Evolutionary conservation across 2,888 invertebrate genomes (phyloP).

Genomic region (Empis livida): DNA sequence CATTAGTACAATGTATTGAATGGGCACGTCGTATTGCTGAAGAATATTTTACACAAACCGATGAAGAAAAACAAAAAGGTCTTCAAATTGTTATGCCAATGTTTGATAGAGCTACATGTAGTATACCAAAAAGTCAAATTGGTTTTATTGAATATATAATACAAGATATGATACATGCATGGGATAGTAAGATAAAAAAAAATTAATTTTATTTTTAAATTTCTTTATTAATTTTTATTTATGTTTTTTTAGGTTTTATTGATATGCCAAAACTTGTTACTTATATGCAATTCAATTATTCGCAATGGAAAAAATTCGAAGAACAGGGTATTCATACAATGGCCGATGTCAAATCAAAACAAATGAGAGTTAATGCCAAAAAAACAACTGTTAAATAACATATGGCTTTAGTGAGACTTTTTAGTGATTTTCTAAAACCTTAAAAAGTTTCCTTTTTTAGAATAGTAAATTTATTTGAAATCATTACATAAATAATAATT

Average conservation of each 20-base stretch:
- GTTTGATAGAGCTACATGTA: conserved; percentile 89
- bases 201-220: not conserved
- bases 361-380: conserved; percentile 26
- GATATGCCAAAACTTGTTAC: conserved; percentile 84
- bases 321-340: conserved; percentile 62
- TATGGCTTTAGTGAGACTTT: conserved; percentile 30
- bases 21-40: conserved; percentile 92
- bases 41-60: conserved; percentile 96
- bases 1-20: conserved; percentile 68
- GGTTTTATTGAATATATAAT: conserved; percentile 97
- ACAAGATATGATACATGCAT: conserved; percentile 94
- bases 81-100: conserved; percentile 97
- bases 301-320: conserved; percentile 79
- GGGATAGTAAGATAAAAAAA: conserved; percentile 58
- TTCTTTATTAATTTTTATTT: not conserved
- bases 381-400: conserved; percentile 30
- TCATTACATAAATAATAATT: no score
- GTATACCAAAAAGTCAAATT: conserved; percentile 94
- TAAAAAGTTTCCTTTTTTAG: not conserved
- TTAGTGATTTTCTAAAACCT: conserved; percentile 29
- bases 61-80: conserved; percentile 80
- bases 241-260: conserved; percentile 60
- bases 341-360: conserved; percentile 48
- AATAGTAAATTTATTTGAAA: no score
- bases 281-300: conserved; percentile 74